Evolutionary conservation across 2,888 invertebrate species (phyloP).

Genomic region (Andricus curvator): DNA sequence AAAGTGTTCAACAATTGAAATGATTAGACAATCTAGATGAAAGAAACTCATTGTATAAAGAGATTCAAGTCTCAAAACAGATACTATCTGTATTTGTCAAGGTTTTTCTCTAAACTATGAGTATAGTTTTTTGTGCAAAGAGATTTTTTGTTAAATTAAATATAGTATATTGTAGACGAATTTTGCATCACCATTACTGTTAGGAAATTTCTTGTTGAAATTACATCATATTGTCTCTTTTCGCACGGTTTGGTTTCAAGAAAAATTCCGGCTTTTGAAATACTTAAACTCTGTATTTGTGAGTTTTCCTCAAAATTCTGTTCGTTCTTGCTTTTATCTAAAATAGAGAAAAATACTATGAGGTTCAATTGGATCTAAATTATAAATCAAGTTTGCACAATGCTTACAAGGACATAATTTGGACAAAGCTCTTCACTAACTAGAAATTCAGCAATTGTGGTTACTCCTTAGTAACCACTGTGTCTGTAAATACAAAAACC

Average conservation of each 20-base stretch:
- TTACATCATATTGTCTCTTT: no score
- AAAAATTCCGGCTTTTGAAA: no score
- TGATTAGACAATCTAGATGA: neutral
- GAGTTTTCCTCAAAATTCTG: no score
- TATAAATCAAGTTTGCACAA: neutral
- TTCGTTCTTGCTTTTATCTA: no score
- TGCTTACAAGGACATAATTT: neutral
- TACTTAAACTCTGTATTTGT: no score
- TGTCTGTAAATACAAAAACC: neutral
- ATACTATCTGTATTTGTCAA: no score
- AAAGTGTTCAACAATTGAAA: neutral
- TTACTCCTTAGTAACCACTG: neutral
- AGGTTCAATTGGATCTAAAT: neutral
- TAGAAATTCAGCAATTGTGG: neutral
- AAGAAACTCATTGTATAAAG: neutral
- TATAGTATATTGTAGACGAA: neutral
- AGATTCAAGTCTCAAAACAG: neutral
- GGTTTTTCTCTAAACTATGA: no score
- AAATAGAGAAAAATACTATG: no score
- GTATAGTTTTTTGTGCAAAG: no score
- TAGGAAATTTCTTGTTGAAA: no score
- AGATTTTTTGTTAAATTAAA: no score
- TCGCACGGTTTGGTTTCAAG: no score
- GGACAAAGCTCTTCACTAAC: neutral
- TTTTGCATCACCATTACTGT: neutral